Percentiles rank a stretch among this genome's conserved stretches.
Conservation (phyloP, 2,888 invertebrate species). For the Drosophila pseudotakahashii region DNA sequence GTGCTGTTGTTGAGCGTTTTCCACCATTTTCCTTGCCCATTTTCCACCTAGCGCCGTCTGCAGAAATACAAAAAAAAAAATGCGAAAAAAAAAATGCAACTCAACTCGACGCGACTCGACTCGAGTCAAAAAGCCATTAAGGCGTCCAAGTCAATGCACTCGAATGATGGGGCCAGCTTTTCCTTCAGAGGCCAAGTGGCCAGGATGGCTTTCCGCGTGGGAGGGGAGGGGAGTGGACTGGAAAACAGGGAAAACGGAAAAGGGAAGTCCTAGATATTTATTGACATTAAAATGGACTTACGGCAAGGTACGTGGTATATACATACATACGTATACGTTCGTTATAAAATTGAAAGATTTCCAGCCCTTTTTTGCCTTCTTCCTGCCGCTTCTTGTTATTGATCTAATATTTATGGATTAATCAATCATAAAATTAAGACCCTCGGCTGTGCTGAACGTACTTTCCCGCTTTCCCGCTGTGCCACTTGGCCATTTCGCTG, state of each 20-base stretch:
- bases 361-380: neutral
- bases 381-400: constrained; percentile 13
- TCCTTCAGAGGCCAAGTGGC: constrained; percentile 9
- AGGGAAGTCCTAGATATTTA: constrained; percentile 33
- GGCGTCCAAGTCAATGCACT: constrained; percentile 64
- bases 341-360: constrained; percentile 14
- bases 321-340: neutral
- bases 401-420: constrained; percentile 29
- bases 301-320: neutral
- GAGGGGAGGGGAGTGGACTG: no score
- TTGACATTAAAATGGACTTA: constrained; percentile 55
- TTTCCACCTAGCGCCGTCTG: constrained; percentile 16
- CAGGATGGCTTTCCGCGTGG: neutral
- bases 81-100: constrained; percentile 5
- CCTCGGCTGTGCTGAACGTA: neutral
- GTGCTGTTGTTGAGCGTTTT: constrained; percentile 39
- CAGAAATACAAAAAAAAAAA: constrained; percentile 11
- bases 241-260: neutral
- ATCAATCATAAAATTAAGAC: constrained; percentile 32
- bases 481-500: neutral
- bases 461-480: neutral
- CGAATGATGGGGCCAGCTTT: constrained; percentile 17
- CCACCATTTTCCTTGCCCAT: constrained; percentile 6
- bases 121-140: constrained; percentile 56
- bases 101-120: constrained; percentile 10